Evolutionary conservation across 30 jellyfish, hydroid and myxozoan species (phyloP).

Genomic region (Turritopsis dohrnii): DNA sequence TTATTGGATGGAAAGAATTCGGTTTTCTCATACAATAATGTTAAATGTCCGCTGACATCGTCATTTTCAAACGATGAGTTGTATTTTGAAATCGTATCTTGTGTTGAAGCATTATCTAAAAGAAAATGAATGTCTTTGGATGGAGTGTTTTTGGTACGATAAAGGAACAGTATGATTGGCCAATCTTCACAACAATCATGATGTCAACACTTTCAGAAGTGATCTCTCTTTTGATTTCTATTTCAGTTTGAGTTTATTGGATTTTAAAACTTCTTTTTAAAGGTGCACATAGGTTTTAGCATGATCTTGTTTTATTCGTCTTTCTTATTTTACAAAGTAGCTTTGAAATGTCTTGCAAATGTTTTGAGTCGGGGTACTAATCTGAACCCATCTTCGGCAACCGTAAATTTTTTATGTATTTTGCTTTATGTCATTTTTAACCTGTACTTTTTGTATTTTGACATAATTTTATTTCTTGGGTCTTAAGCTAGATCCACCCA

Average conservation of each 20-base stretch:
- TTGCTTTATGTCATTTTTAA: too few relatives aligned
- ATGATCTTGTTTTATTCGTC: too few relatives aligned
- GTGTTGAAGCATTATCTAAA: slow-evolving; percentile 5
- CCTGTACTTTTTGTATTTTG: too few relatives aligned
- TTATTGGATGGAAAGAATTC: not conserved
- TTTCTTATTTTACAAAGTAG: too few relatives aligned
- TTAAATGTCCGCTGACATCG: slow-evolving; percentile 18
- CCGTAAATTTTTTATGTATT: too few relatives aligned
- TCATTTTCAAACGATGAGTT: not conserved
- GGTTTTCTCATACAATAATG: not conserved
- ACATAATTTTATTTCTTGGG: too few relatives aligned
- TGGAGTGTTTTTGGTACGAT: not conserved
- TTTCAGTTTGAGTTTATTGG: not conserved
- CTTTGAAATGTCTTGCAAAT: too few relatives aligned
- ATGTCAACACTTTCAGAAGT: not conserved
- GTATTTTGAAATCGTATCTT: not conserved
- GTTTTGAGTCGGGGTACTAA: too few relatives aligned
- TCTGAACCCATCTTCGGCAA: too few relatives aligned
- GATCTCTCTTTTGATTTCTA: not conserved
- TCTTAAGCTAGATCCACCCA: too few relatives aligned
- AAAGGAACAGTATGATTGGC: not conserved
- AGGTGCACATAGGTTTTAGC: too few relatives aligned
- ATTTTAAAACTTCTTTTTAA: too few relatives aligned
- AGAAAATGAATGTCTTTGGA: not conserved
- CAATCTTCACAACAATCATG: not conserved